Percentiles rank a stretch among this genome's conserved stretches.
Evolutionary conservation across 2,888 invertebrate genomes (phyloP).

Genomic region (Quadroppia sp.): DNA sequence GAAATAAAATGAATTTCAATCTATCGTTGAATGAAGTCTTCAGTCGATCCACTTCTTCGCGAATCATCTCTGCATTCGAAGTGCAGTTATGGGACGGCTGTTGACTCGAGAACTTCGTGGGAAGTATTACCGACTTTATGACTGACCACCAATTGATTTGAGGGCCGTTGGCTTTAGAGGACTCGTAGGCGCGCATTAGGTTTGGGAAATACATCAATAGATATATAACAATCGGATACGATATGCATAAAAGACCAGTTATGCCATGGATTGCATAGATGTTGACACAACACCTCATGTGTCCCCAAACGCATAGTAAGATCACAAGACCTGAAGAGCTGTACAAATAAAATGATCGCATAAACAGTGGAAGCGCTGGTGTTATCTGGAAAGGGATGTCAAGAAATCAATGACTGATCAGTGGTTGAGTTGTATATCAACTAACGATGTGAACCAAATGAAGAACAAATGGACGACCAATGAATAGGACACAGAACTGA

Average conservation of each 20-base stretch:
- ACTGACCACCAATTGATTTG: background rate
- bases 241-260: conserved; percentile 38
- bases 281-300: conserved; percentile 14
- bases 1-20: conserved; percentile 80
- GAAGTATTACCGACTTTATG: conserved; percentile 29
- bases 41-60: conserved; percentile 78
- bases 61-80: conserved; percentile 54
- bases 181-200: conserved; percentile 40
- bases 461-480: conserved; percentile 72
- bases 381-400: conserved; percentile 25
- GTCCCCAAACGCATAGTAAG: conserved; percentile 24
- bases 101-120: conserved; percentile 35
- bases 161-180: conserved; percentile 15
- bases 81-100: conserved; percentile 53
- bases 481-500: conserved; percentile 72
- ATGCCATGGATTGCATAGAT: conserved; percentile 39
- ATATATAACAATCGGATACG: conserved; percentile 43
- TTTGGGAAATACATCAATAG: conserved; percentile 42
- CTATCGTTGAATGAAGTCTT: conserved; percentile 82
- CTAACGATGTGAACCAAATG: conserved; percentile 56
- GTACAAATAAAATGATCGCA: conserved; percentile 33
- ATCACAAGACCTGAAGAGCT: conserved; percentile 27
- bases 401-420: background rate
- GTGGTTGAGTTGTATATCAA: background rate
- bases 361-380: conserved; percentile 16